A percentile compares a stretch with the other conserved stretches of the same genome.
Conservation (phyloP, 2,888 invertebrate genomes). For the Venustoraphidia nigricollis region DNA sequence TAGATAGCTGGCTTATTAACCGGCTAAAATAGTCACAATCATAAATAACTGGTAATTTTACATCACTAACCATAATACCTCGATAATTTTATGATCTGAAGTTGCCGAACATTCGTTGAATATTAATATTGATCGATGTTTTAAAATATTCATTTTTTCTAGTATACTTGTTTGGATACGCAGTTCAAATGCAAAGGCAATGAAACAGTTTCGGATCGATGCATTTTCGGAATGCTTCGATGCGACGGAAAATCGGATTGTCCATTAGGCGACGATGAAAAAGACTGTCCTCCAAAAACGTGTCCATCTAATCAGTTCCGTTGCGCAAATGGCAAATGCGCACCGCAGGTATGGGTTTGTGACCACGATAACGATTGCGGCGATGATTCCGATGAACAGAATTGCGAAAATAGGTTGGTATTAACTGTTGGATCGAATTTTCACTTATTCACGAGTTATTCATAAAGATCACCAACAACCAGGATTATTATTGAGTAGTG, state of each 20-base stretch:
- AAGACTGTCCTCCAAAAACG: constrained; percentile 47
- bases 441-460: too few relatives aligned
- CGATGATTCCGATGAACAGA: constrained; percentile 46
- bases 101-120: not conserved
- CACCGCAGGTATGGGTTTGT: constrained; percentile 68
- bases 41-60: too few relatives aligned
- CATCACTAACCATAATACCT: too few relatives aligned
- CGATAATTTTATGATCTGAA: constrained; percentile 17
- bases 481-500: too few relatives aligned
- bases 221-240: constrained; percentile 42
- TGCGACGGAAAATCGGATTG: constrained; percentile 64
- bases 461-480: too few relatives aligned
- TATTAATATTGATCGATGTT: not conserved
- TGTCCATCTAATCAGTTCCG: constrained; percentile 54
- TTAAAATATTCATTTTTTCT: constrained; percentile 11
- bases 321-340: constrained; percentile 57
- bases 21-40: too few relatives aligned
- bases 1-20: too few relatives aligned
- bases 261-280: constrained; percentile 55
- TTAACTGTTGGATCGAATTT: too few relatives aligned
- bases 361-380: constrained; percentile 64
- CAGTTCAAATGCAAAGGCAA: constrained; percentile 55
- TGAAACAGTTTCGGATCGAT: constrained; percentile 39
- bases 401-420: constrained; percentile 26
- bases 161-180: constrained; percentile 51